phyloP scores from a whole-genome alignment of 2,113 vertebrate species.

The Lethenteron camtschaticum region DNA sequence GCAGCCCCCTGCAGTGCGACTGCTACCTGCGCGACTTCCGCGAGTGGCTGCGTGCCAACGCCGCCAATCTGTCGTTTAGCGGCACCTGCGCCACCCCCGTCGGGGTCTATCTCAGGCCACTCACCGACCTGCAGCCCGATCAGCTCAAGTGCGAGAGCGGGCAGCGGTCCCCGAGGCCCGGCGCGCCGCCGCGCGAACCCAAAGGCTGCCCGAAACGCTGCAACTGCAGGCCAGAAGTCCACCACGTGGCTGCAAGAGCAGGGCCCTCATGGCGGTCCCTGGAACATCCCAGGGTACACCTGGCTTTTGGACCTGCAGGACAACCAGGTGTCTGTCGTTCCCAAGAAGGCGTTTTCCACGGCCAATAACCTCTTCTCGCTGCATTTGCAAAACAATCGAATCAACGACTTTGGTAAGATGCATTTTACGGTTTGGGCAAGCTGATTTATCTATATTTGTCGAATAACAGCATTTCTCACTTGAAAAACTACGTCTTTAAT shows the following conservation, averaged over 20 bases:
- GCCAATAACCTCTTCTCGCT: conserved; percentile 42
- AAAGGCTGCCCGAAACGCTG: conserved; percentile 43
- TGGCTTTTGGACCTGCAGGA: conserved; percentile 44
- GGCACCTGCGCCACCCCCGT: conserved; percentile 35
- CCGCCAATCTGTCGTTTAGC: conserved; percentile 27
- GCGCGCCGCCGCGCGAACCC: conserved; percentile 10
- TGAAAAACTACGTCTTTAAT: conserved; percentile 32
- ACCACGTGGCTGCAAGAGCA: conserved; percentile 46
- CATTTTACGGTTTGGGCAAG: conserved; percentile 39
- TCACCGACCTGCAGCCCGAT: conserved; percentile 31
- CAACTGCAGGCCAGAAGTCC: conserved; percentile 27
- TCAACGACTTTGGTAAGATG: conserved; percentile 28
- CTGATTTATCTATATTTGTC: conserved; percentile 75
- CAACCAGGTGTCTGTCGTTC: conserved; percentile 40
- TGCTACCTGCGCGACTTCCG: conserved; percentile 49
- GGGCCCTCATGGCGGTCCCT: conserved; percentile 35
- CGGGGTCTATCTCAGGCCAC: conserved; percentile 24
- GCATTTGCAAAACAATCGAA: conserved; percentile 57
- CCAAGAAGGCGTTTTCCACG: conserved; percentile 30
- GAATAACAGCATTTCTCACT: conserved; percentile 36
- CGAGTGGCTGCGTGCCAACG: conserved; percentile 28
- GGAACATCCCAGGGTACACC: conserved; percentile 36
- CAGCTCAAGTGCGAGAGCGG: conserved; percentile 43
- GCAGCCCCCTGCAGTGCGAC: conserved; percentile 61
- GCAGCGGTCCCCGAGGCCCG: conserved; percentile 10